Conservation (phyloP, 2,113 vertebrate genomes). For the Vidua macroura region DNA sequence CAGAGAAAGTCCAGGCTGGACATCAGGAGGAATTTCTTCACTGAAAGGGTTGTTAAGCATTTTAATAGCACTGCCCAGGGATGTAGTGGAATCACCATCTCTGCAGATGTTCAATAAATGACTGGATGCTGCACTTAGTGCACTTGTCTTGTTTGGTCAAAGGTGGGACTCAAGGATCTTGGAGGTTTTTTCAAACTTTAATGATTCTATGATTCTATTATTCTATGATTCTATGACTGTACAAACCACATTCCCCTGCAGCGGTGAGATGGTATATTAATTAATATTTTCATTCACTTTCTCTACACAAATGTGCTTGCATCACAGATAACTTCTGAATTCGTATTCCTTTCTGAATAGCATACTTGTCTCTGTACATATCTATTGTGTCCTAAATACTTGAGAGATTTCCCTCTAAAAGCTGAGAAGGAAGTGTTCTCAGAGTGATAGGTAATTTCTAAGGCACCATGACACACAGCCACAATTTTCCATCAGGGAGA, state of each 20-base stretch:
- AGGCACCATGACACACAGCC: neutral
- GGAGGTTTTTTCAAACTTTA: neutral
- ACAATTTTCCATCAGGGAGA: neutral
- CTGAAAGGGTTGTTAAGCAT: neutral
- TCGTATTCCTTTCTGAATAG: neutral
- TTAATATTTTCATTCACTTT: neutral
- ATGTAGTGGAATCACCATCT: neutral
- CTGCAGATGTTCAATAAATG: neutral
- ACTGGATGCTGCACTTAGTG: neutral
- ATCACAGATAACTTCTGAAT: neutral
- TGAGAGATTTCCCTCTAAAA: neutral
- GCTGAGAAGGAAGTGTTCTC: neutral
- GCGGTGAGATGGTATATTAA: neutral
- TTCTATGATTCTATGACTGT: neutral
- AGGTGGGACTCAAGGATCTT: neutral
- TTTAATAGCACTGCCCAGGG: neutral
- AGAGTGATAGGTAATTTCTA: neutral
- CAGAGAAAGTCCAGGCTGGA: neutral
- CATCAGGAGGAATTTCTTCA: neutral
- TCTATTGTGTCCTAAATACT: neutral
- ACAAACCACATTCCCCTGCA: neutral
- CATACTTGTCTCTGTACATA: neutral
- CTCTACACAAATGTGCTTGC: neutral
- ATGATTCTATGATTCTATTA: neutral
- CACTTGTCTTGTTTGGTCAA: neutral